Evolutionary conservation across 2,113 vertebrate genomes (phyloP), one percentile per base, ranked within the genome.

Genomic region (Cyphomyrus plagiostoma): DNA sequence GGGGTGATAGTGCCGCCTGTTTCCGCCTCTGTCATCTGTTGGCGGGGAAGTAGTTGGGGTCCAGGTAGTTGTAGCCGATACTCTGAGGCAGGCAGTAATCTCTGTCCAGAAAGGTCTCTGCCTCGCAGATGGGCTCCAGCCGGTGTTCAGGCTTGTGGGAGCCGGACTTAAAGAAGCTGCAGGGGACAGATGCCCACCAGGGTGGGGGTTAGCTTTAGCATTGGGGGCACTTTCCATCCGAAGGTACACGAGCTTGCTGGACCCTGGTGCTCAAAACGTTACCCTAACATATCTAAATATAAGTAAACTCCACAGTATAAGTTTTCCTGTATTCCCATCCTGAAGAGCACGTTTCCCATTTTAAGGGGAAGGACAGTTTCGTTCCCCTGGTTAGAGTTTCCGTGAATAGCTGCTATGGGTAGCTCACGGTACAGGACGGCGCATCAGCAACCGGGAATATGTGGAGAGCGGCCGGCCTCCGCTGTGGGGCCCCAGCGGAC

Each of bases 21-120:
- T 5, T 95, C 95, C 89, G 93, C 95, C 96, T 91, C 97, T 97
- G 98, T 99, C 98, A 99, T 99, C 98, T 99, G 95, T 99, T 99
- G 92, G 98, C 98, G 91, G 98, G 98, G 95, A 98, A 99, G 97
- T 99, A 99, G 97, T 99, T 99, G 91, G 98, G 98, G 96, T 99
- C 98, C 96, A 99, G 96, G 94, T 99, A 99, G 97, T 98, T 99
- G 96, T 99, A 99, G 95, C 97, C 97, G 89, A 97, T 94, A 95
- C 95, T 96, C 94, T 97, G 98, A 3, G 98, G 97, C 97, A 99
- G 96, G 94, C 98, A 98, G 97, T 99, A 99, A 97, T 99, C 98
- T 95, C 98, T 96, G 97, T 99, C 98, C 96, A 99, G 97, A 93
- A 99, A 98, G 89, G 97, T 97, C 92, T 99, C 97, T 86, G 96